phyloP scores from a whole-genome alignment of 2,888 invertebrate species.

The Dysmachus trigonus region DNA sequence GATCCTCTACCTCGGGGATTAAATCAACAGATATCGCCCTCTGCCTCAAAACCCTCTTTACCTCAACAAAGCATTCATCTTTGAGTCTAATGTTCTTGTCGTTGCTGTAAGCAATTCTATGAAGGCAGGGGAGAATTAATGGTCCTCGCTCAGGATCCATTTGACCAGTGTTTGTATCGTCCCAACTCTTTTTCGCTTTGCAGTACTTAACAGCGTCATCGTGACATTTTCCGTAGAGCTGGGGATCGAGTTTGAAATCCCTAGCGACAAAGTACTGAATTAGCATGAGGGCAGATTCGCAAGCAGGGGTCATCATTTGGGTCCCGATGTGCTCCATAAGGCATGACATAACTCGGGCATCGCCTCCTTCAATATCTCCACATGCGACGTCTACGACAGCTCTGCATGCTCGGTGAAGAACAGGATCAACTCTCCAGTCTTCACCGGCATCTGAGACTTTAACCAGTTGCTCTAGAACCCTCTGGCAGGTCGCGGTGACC shows the following conservation, averaged over 20 bases:
- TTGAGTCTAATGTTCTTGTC: slow-evolving; percentile 67
- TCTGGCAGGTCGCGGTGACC: slow-evolving; percentile 76
- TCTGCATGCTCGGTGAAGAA: slow-evolving; percentile 85
- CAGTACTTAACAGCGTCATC: slow-evolving; percentile 86
- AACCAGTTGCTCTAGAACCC: slow-evolving; percentile 81
- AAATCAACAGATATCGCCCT: slow-evolving; percentile 92
- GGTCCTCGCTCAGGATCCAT: slow-evolving; percentile 83
- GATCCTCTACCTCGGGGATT: slow-evolving; percentile 92
- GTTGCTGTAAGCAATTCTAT: slow-evolving; percentile 72
- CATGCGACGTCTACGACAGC: slow-evolving; percentile 84
- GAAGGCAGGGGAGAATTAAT: slow-evolving; percentile 89
- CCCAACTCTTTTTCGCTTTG: slow-evolving; percentile 81
- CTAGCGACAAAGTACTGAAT: slow-evolving; percentile 97
- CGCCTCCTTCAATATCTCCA: slow-evolving; percentile 75
- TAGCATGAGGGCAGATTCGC: slow-evolving; percentile 90
- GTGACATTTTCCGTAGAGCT: slow-evolving; percentile 85
- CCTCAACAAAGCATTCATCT: slow-evolving; percentile 73
- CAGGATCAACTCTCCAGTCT: slow-evolving; percentile 95
- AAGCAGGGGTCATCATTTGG: slow-evolving; percentile 81
- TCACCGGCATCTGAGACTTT: slow-evolving; percentile 92
- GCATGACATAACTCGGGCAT: slow-evolving; percentile 89
- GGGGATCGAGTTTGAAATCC: slow-evolving; percentile 92
- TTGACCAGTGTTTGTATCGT: slow-evolving; percentile 69
- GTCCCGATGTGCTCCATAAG: slow-evolving; percentile 91
- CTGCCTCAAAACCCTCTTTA: slow-evolving; percentile 91